Evolutionary conservation across 2,113 vertebrate genomes (phyloP).

Genomic region (Gulo gulo): DNA sequence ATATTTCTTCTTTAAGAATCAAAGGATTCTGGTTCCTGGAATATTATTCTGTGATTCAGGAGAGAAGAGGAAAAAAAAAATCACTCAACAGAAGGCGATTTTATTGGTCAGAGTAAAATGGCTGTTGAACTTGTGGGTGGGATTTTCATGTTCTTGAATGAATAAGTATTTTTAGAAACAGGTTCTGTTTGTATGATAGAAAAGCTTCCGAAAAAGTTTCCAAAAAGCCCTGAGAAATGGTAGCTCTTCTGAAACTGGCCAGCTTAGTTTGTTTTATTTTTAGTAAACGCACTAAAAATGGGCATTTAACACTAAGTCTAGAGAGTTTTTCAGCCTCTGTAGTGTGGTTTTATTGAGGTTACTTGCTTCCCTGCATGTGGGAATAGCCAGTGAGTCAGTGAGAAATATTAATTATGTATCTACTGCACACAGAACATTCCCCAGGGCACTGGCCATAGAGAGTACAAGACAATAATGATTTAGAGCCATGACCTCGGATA

Average conservation of each 20-base stretch:
- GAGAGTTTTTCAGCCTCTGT: neutral
- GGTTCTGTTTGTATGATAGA: slow-evolving; percentile 54
- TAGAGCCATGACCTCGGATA: neutral
- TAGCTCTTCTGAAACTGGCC: neutral
- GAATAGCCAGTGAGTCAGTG: neutral
- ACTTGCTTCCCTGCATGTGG: slow-evolving; percentile 4
- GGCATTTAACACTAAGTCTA: neutral
- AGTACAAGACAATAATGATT: neutral
- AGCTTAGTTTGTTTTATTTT: slow-evolving; percentile 46
- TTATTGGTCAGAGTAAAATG: slow-evolving; percentile 67
- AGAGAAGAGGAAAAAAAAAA: slow-evolving; percentile 61
- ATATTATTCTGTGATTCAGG: neutral
- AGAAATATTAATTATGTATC: neutral
- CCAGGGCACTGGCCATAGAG: neutral
- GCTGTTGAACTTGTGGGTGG: slow-evolving; percentile 53
- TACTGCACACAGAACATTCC: neutral
- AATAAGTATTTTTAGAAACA: slow-evolving; percentile 56
- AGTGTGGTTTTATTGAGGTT: neutral
- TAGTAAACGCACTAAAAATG: neutral
- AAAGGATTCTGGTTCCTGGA: neutral
- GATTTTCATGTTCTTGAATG: slow-evolving; percentile 71
- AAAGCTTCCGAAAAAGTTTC: neutral
- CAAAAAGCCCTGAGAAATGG: neutral
- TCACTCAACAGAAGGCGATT: slow-evolving; percentile 61
- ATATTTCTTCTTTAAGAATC: slow-evolving; percentile 75